phyloP scores from a whole-genome alignment of 1,140 invertebrate genomes.

The Marisa cornuarietis region DNA sequence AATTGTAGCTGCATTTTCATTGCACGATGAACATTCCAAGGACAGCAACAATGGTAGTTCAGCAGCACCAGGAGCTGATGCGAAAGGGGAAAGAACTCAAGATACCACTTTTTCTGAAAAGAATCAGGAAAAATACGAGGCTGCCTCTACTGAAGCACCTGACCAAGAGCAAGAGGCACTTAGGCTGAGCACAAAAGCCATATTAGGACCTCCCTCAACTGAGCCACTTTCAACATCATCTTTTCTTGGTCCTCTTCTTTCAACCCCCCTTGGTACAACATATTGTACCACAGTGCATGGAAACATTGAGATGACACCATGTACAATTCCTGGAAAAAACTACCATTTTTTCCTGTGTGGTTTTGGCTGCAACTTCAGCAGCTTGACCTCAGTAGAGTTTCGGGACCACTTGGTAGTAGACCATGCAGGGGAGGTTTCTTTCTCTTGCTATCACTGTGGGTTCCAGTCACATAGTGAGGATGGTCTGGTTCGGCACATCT shows the following conservation, averaged over 20 bases:
- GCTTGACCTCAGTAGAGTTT: slow-evolving; percentile 40
- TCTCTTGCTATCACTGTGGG: slow-evolving; percentile 50
- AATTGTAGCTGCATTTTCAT: slow-evolving; percentile 39
- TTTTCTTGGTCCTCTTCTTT: neutral
- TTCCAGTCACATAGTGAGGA: slow-evolving; percentile 41
- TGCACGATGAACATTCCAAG: slow-evolving; percentile 19
- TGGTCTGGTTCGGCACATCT: slow-evolving; percentile 45
- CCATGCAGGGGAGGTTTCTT: slow-evolving; percentile 37
- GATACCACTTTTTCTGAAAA: too few species aligned
- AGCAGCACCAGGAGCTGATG: neutral
- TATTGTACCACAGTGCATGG: too few species aligned
- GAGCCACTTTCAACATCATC: slow-evolving; percentile 16
- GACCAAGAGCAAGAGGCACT: too few species aligned
- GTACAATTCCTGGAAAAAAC: neutral
- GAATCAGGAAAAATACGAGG: too few species aligned
- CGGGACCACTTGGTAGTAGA: slow-evolving; percentile 39
- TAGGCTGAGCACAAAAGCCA: too few species aligned
- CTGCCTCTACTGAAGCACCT: too few species aligned
- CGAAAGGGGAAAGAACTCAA: neutral
- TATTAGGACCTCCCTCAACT: slow-evolving; percentile 3
- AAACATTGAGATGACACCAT: too few species aligned
- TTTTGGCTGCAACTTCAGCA: slow-evolving; percentile 46
- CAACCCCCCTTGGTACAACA: too few species aligned
- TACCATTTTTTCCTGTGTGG: slow-evolving; percentile 50
- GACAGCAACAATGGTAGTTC: slow-evolving; percentile 6